Base-by-base conservation (phyloP, 2,797 vertebrate genomes). In the Macropodus opercularis region DNA sequence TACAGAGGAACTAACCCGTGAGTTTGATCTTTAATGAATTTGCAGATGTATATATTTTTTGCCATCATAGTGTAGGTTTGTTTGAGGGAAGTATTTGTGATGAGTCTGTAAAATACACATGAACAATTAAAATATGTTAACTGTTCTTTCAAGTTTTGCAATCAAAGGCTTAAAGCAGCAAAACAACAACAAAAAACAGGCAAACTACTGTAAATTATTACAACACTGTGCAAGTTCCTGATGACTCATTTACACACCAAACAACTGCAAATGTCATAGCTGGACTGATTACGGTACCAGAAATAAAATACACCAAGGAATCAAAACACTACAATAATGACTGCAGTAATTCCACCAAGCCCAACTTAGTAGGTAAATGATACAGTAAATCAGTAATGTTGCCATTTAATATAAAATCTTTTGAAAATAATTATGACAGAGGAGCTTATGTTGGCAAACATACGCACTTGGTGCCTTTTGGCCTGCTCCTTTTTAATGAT, bases 371-470 rank as follows among this genome's bases (percentile, higher is more conserved):
- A 63, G 46, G 18, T 34, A 19, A 38, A 63, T 14, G 19, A 13
- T 17, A 54, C 1, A 35, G 21, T 47, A 46, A 60, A 69, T 29
- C 18, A 17, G 34, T 40, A 29, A 70, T 52, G 42, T 1, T 1
- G 29, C 51, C 32, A 46, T 15, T 42, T 13, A 38, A 57, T n/a
- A 38, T 42, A 60, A 68, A 66, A 58, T 14, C 36, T 21, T 62
- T 35, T 14, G 17, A 10, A 59, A 7, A 31, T 24, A 17, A 39
- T 22, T 18, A 46, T 2, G 1, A 46, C 60, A 11, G 29, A 31
- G 29, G 29, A 31, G 10, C 29, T 31, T 11, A 10, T 7, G 9
- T 31, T 31, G 29, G 29, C 11, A 10, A 10, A 31, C 12, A 11
- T 31, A 31, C 29, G 12, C 11, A 11, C 29, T 39, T 29, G 11